These are phyloP conservation scores for Cardinalis cardinalis DNA, from an alignment of 2,113 vertebrate genomes.

Conservation along the genomic window DNA sequence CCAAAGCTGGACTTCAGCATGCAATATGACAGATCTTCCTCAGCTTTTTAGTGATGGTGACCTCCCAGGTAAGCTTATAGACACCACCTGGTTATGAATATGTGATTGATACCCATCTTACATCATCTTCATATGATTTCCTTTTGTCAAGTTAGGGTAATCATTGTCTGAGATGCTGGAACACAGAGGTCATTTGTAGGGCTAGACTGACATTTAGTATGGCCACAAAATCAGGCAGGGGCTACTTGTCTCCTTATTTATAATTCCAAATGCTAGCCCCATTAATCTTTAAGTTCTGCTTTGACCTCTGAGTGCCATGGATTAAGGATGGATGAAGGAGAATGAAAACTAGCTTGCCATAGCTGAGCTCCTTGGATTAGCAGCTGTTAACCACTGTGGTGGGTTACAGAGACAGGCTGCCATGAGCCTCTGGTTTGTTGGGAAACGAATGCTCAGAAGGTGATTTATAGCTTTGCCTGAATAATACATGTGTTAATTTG, in stretches of 20 bases:
- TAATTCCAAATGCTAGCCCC: background rate
- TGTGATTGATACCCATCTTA: background rate
- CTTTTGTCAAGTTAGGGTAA: background rate
- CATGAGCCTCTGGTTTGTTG: rapidly evolving
- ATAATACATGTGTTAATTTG: background rate
- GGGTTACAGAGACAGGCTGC: background rate
- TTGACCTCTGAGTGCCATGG: background rate
- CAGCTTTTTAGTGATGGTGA: background rate
- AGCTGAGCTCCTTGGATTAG: background rate
- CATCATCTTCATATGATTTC: background rate
- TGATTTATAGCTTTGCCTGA: background rate
- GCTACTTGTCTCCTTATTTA: background rate
- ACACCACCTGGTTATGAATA: background rate
- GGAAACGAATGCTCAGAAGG: background rate
- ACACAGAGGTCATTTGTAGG: background rate
- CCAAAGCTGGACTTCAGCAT: rapidly evolving
- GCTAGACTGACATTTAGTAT: background rate
- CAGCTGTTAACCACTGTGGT: background rate
- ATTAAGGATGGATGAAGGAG: background rate
- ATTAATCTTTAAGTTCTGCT: background rate
- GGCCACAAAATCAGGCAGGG: background rate
- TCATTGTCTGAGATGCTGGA: background rate
- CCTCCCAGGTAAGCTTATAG: background rate
- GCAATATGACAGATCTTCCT: background rate
- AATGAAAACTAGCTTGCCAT: background rate